These are phyloP conservation scores for Chiloscyllium punctatum DNA, from an alignment of 2,797 vertebrate genomes.

Conservation along the genomic window DNA sequence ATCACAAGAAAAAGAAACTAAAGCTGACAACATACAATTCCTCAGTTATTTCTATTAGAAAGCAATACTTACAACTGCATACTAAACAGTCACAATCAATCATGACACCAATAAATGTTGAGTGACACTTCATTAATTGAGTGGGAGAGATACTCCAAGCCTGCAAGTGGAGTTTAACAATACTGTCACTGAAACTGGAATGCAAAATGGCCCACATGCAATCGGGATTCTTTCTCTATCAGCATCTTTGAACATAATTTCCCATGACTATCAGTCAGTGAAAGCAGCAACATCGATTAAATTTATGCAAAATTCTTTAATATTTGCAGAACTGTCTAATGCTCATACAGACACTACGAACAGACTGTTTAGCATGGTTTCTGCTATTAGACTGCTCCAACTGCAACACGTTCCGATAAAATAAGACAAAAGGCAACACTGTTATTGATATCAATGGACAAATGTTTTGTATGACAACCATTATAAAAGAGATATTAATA, in stretches of 20 bases:
- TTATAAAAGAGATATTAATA: neutral
- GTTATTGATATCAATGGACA: neutral
- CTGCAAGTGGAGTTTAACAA: neutral
- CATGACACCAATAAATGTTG: constrained; percentile 6
- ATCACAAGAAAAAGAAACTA: neutral
- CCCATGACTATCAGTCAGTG: neutral
- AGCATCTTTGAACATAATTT: neutral
- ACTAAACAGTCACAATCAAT: constrained; percentile 16
- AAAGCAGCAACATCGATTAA: neutral
- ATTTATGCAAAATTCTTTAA: neutral
- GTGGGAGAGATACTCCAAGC: neutral
- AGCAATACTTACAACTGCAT: neutral
- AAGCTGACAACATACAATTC: neutral
- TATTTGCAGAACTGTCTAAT: neutral
- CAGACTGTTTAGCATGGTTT: neutral
- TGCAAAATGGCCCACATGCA: neutral
- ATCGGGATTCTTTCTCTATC: neutral
- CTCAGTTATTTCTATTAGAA: constrained; percentile 2
- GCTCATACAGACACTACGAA: neutral
- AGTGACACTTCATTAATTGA: constrained; percentile 15
- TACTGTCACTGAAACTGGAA: neutral
- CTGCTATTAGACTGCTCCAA: neutral
- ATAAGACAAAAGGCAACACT: no score
- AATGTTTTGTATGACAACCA: neutral
- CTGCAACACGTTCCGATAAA: neutral